Base-by-base conservation (phyloP, 2,113 vertebrate genomes). In the Barbus barbus region DNA sequence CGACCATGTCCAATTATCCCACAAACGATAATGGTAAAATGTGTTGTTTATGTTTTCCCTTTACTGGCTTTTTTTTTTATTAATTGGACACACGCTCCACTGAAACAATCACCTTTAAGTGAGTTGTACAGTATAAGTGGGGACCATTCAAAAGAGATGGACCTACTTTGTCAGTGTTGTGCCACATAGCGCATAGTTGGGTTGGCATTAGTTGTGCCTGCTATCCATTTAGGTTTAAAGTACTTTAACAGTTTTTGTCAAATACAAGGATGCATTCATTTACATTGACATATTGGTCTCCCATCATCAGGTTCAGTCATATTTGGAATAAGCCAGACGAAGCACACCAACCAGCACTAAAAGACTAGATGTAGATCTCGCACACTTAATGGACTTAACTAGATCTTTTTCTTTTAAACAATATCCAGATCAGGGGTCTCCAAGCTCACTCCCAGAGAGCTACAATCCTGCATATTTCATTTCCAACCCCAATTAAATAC, bases 281-380 rank as follows among this genome's bases (percentile, higher is more conserved):
- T 71, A 71, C 4, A n/a, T 67, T 81, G 60, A 71, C 76, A 83
- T 20, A 83, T 76, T 69, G 58, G 22, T 73, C 24, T 83, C 65
- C 73, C 46, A 48, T 71, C 72, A 76, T 71, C 72, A 76, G 56
- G 46, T 74, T 71, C 48, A 82, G 31, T 31, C 12, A 3, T 56
- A 63, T 18, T 67, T 53, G 22, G 20, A 5, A 5, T 22, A 81
- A 56, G 20, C 79, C 20, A 81, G 16, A 22, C 28, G 46, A 53
- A 67, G n/a, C 16, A 61, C 4, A 65, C 18, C 36, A 28, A 41
- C 38, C 33, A 3, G 33, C 9, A 71, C 33, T 71, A 69, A 38
- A 31, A 69, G 9, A 36, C 46, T 67, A 36, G 16, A 67, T 44
- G 41, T 44, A 44, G 41, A 44, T 44, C 11, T 44, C 33, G 33